Conservation (phyloP, 2,888 invertebrate species). For the Horisme vitalbata region DNA sequence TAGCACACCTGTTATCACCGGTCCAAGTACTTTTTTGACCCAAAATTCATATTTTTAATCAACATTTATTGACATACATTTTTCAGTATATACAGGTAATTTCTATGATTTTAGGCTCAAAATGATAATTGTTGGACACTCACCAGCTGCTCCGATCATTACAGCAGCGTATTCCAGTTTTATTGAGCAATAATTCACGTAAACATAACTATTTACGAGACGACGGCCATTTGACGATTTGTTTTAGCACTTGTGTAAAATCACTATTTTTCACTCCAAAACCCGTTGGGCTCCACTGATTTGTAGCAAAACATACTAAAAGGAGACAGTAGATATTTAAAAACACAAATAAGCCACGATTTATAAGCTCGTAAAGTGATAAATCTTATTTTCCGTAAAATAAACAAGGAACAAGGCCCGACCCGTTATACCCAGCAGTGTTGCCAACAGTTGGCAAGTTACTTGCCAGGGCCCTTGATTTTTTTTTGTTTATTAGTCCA, state of each 20-base stretch:
- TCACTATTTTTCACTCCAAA: slow-evolving; percentile 50
- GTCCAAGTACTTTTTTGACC: slow-evolving; percentile 30
- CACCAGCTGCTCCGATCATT: slow-evolving; percentile 60
- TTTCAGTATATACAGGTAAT: background rate
- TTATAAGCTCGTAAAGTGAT: slow-evolving; percentile 53
- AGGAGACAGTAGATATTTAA: slow-evolving; percentile 36
- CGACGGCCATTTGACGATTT: slow-evolving; percentile 68
- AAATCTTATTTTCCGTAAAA: too few relatives aligned
- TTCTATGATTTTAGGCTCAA: slow-evolving; percentile 1
- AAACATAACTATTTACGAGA: slow-evolving; percentile 59
- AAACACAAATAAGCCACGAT: slow-evolving; percentile 61
- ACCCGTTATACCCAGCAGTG: slow-evolving; percentile 20
- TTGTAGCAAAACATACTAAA: slow-evolving; percentile 40
- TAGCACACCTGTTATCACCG: slow-evolving; percentile 18
- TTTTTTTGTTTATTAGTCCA: too few relatives aligned
- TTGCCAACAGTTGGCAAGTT: too few relatives aligned
- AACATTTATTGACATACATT: background rate
- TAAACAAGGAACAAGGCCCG: slow-evolving; percentile 20
- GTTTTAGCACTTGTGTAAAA: slow-evolving; percentile 51
- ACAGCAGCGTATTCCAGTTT: slow-evolving; percentile 48
- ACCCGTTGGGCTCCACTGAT: slow-evolving; percentile 31
- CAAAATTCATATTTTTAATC: slow-evolving; percentile 12
- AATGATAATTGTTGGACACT: slow-evolving; percentile 37
- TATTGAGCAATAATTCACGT: slow-evolving; percentile 50
- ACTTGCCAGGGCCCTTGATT: too few relatives aligned